phyloP scores from a whole-genome alignment of 2,888 invertebrate genomes.

The Aphodius sticticus region DNA sequence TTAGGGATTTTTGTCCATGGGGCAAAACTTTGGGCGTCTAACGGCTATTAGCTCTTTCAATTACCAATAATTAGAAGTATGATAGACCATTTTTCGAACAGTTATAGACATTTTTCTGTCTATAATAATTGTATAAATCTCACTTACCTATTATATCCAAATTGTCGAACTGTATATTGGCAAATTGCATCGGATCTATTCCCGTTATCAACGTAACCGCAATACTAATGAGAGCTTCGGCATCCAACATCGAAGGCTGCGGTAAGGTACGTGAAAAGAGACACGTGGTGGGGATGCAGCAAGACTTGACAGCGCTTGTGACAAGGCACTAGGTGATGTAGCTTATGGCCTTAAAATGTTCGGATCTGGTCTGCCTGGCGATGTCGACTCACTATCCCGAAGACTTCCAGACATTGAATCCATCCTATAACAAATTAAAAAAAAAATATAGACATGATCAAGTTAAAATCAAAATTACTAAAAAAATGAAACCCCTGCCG shows the following conservation, averaged over 20 bases:
- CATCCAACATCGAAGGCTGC: constrained; percentile 57
- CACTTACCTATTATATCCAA: constrained; percentile 88
- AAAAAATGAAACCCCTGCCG: no score
- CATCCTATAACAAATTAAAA: constrained; percentile 68
- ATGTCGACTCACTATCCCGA: constrained; percentile 90
- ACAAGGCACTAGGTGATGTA: constrained; percentile 65
- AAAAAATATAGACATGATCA: constrained; percentile 30
- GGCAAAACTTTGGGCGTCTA: no score
- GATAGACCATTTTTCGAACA: no score
- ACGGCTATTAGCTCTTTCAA: no score
- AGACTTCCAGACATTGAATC: constrained; percentile 94
- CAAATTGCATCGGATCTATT: constrained; percentile 68
- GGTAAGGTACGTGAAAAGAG: constrained; percentile 42
- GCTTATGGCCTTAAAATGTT: constrained; percentile 49
- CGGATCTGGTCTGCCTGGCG: constrained; percentile 79
- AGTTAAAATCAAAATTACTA: no score
- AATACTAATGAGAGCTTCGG: constrained; percentile 79
- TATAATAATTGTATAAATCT: no score
- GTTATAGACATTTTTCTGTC: no score
- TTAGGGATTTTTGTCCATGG: no score
- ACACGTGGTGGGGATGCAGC: constrained; percentile 52
- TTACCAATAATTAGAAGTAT: no score
- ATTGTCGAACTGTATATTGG: constrained; percentile 92
- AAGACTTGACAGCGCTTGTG: constrained; percentile 63
- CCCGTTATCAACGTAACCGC: constrained; percentile 78